phyloP scores from a whole-genome alignment of 1,140 invertebrate genomes.

The Yoshiicerus persimilis region DNA sequence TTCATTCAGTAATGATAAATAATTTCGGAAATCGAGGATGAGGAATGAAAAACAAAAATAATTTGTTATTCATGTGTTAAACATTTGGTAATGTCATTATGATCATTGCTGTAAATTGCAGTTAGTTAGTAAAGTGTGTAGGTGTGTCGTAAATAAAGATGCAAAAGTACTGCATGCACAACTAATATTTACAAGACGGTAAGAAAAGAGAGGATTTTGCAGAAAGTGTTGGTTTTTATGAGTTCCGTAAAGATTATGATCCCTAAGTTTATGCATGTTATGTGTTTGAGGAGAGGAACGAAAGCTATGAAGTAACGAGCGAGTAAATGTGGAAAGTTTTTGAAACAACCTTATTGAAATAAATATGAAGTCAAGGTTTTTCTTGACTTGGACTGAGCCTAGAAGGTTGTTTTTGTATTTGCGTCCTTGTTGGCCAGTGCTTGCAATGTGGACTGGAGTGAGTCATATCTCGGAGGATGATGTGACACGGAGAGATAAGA shows the following conservation, averaged over 20 bases:
- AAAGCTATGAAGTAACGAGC: not conserved
- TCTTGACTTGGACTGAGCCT: not conserved
- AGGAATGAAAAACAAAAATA: no score
- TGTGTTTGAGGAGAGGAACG: not conserved
- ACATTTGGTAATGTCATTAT: not conserved
- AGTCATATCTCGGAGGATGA: not conserved
- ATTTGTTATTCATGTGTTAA: no score
- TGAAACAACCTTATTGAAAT: not conserved
- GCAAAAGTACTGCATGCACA: not conserved
- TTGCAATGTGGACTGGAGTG: not conserved
- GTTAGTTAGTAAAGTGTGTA: not conserved
- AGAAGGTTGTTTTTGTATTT: not conserved
- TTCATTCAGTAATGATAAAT: not conserved
- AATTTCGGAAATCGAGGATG: no score
- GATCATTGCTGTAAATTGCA: not conserved
- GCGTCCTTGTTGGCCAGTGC: not conserved
- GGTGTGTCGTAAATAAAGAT: not conserved
- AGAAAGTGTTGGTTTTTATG: not conserved
- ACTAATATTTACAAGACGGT: not conserved
- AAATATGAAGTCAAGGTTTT: not conserved
- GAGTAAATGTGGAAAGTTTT: not conserved
- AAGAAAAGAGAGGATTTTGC: not conserved
- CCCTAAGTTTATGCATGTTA: not conserved
- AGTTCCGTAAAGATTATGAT: not conserved
- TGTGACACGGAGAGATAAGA: not conserved